Conservation (phyloP, 2,113 vertebrate genomes). For the Hippocampus abdominalis region DNA sequence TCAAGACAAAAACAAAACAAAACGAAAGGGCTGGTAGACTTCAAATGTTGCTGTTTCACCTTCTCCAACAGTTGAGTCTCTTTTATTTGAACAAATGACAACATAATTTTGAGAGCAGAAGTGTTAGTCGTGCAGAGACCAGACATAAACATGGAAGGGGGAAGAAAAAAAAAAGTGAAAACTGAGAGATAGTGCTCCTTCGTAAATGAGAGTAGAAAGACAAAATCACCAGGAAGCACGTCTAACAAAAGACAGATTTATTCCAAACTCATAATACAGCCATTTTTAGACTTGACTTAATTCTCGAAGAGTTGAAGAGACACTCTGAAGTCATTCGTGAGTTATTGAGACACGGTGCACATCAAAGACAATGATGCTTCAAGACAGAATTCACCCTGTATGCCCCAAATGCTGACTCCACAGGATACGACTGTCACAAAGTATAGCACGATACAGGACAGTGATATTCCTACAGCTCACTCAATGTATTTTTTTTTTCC, state of each 20-base stretch:
- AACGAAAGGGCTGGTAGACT: conserved; percentile 39
- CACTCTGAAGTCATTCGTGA: conserved; percentile 73
- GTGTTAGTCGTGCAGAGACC: conserved; percentile 53
- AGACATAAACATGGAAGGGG: conserved; percentile 21
- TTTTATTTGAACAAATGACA: not conserved
- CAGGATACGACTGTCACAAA: conserved; percentile 82
- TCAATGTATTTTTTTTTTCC: conserved; percentile 61
- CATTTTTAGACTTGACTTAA: conserved; percentile 74
- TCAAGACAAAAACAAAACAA: conserved; percentile 64
- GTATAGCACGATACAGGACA: conserved; percentile 80
- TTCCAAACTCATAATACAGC: conserved; percentile 95
- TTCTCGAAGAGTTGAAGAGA: conserved; percentile 79
- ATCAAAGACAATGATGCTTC: conserved; percentile 78
- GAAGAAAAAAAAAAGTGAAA: conserved; percentile 23
- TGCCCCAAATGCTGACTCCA: conserved; percentile 64
- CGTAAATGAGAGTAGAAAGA: not conserved
- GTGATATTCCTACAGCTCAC: conserved; percentile 56
- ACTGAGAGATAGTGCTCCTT: conserved; percentile 6
- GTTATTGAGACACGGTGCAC: conserved; percentile 71
- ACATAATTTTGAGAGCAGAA: conserved; percentile 6
- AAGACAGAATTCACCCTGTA: conserved; percentile 64
- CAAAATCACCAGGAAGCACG: conserved; percentile 45
- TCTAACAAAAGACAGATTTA: conserved; percentile 96
- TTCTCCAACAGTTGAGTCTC: not conserved
- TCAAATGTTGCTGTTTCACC: conserved; percentile 23